A percentile compares a stretch with the other conserved stretches of the same genome.
Conservation (phyloP, 2,797 vertebrate genomes). For the Coregonus sp. region DNA sequence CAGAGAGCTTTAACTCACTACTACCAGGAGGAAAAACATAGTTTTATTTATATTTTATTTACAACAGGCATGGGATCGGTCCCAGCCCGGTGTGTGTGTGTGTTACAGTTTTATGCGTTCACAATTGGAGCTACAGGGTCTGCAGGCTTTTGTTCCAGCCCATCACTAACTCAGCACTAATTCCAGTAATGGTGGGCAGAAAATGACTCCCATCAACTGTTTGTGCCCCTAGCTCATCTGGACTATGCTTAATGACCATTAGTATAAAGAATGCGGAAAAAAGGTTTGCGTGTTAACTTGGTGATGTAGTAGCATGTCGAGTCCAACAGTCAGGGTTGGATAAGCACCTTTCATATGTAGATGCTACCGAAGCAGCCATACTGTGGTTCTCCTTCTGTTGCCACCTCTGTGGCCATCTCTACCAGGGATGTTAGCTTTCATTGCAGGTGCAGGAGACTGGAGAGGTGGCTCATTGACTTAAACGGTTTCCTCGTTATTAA, state of each 20-base stretch:
- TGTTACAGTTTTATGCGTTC: background rate
- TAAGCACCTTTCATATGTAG: background rate
- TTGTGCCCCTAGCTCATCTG: no score
- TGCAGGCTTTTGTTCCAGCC: no score
- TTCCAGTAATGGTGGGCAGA: no score
- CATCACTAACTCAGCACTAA: no score
- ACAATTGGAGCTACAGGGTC: background rate
- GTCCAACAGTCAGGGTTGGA: background rate
- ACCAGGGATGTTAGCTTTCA: background rate
- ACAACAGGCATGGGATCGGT: background rate
- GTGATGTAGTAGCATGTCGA: background rate
- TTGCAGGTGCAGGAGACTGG: background rate
- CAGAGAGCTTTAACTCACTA: background rate
- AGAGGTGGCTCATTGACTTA: background rate
- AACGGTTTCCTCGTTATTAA: constrained; percentile 6
- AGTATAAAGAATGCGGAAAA: background rate
- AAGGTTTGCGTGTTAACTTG: background rate
- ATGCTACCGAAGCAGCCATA: background rate
- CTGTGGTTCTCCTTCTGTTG: background rate
- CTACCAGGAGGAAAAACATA: background rate
- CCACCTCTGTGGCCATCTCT: background rate
- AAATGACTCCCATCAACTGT: no score
- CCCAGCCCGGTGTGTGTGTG: background rate
- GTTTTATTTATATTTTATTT: background rate
- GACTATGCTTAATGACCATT: background rate